phyloP scores from a whole-genome alignment of 1,140 invertebrate genomes.

The Varroa destructor region DNA sequence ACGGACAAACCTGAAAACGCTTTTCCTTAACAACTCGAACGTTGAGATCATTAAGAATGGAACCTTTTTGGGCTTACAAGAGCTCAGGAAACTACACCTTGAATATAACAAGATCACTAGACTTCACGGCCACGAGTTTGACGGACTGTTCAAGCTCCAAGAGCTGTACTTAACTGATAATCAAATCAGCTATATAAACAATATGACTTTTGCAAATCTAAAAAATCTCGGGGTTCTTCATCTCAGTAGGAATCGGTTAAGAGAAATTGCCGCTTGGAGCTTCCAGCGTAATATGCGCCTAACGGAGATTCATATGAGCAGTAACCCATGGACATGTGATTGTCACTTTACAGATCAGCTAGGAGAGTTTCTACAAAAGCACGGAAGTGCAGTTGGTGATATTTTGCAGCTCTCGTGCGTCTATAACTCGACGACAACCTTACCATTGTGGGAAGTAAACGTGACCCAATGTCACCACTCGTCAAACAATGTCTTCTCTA shows the following conservation, averaged over 20 bases:
- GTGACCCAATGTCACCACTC: not conserved
- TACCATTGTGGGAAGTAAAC: too few species aligned
- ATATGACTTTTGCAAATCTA: conserved; percentile 4
- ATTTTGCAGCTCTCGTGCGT: too few species aligned
- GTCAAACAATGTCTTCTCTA: not conserved
- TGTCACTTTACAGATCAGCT: conserved; percentile 33
- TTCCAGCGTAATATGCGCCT: conserved; percentile 33
- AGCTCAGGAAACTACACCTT: not conserved
- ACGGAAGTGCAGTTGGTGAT: conserved; percentile 33
- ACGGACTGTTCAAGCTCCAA: conserved; percentile 16
- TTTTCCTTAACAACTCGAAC: conserved; percentile 42
- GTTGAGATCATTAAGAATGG: conserved; percentile 67
- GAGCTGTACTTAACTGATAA: conserved; percentile 26
- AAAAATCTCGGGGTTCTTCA: too few species aligned
- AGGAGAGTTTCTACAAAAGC: conserved; percentile 38
- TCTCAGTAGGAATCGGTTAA: too few species aligned
- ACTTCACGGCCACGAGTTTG: conserved; percentile 21
- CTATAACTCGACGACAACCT: too few species aligned
- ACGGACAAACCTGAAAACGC: too few species aligned
- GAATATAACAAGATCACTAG: conserved; percentile 15
- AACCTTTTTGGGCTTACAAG: conserved; percentile 61
- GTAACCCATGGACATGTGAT: too few species aligned
- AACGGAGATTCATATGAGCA: too few species aligned
- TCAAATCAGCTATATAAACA: conserved; percentile 1
- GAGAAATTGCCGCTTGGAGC: too few species aligned